Evolutionary conservation across 1,140 invertebrate species (phyloP).

Genomic region (Heliconius melpomene): DNA sequence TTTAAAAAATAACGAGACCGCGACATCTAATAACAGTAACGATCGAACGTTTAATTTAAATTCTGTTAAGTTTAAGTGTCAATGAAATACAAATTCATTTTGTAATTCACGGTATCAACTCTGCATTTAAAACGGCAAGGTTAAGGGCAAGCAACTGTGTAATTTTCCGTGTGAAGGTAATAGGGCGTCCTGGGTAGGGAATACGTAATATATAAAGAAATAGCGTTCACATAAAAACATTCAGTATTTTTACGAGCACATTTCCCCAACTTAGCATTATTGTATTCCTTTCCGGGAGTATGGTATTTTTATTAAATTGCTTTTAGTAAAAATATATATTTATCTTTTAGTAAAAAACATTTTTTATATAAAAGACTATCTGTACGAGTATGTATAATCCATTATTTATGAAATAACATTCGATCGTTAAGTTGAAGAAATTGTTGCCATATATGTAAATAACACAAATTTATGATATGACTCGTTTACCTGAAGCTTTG

Average conservation of each 20-base stretch:
- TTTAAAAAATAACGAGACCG: background rate
- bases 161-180: constrained; percentile 32
- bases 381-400: background rate
- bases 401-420: background rate
- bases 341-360: background rate
- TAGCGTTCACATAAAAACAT: constrained; percentile 11
- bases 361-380: background rate
- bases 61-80: constrained; percentile 21
- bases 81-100: constrained; percentile 27
- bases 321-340: background rate
- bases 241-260: constrained; percentile 18
- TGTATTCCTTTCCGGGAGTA: background rate
- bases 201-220: background rate
- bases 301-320: no score
- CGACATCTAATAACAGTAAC: background rate
- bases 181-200: constrained; percentile 6
- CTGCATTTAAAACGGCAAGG: constrained; percentile 36
- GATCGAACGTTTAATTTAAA: background rate
- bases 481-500: constrained; percentile 84
- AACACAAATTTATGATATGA: constrained; percentile 10
- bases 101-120: constrained; percentile 23
- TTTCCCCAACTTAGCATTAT: constrained; percentile 12
- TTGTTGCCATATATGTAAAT: background rate
- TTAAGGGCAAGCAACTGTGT: constrained; percentile 25
- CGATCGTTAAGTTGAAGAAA: constrained; percentile 12